phyloP scores from a whole-genome alignment of 2,888 invertebrate genomes.

The Caenorhabditis sp. region DNA sequence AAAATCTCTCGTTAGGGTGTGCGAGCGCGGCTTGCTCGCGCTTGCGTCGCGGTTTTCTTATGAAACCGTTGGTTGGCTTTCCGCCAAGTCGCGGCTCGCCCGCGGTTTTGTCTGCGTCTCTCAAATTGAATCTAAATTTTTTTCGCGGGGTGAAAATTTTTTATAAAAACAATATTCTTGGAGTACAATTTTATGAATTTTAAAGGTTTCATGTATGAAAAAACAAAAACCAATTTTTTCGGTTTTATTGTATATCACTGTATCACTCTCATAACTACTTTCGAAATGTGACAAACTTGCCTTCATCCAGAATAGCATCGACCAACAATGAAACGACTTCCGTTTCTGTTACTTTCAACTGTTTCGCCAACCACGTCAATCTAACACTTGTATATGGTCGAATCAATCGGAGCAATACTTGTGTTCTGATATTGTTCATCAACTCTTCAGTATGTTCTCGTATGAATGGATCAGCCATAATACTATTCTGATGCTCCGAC shows the following conservation, averaged over 20 bases:
- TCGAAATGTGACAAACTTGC: conserved; percentile 75
- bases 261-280: neutral
- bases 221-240: too few relatives aligned
- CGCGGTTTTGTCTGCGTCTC: too few relatives aligned
- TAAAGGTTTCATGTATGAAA: too few relatives aligned
- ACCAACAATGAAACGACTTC: conserved; percentile 96
- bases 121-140: too few relatives aligned
- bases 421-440: conserved; percentile 86
- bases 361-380: conserved; percentile 93
- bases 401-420: conserved; percentile 91
- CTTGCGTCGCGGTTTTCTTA: too few relatives aligned
- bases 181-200: too few relatives aligned
- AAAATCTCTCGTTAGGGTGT: too few relatives aligned
- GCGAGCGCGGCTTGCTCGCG: too few relatives aligned
- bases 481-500: conserved; percentile 77
- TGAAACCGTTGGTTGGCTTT: too few relatives aligned
- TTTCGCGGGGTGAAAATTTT: too few relatives aligned
- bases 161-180: too few relatives aligned
- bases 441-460: conserved; percentile 90
- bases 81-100: too few relatives aligned
- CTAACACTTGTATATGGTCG: conserved; percentile 97
- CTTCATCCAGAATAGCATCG: conserved; percentile 94
- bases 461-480: conserved; percentile 99
- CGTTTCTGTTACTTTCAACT: conserved; percentile 73
- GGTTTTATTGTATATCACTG: neutral